A percentile compares a stretch with the other conserved stretches of the same genome.
Conservation (phyloP, 2,888 invertebrate species). For the Oxystoma pomonae region DNA sequence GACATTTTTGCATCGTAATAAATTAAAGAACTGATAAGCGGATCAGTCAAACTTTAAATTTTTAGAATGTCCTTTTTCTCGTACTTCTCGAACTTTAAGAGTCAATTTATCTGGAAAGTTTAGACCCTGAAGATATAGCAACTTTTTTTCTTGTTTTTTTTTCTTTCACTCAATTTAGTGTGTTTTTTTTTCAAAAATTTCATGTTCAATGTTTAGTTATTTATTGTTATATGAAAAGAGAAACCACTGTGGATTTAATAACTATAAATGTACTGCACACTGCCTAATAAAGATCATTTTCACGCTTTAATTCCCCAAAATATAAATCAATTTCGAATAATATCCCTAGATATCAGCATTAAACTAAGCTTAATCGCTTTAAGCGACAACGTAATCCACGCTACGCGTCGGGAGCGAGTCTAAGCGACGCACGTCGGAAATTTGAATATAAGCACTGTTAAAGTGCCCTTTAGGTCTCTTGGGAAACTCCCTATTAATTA, state of each 20-base stretch:
- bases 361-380: slow-evolving; percentile 33
- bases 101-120: no score
- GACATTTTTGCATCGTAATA: no score
- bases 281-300: background rate
- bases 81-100: no score
- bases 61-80: no score
- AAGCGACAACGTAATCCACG: slow-evolving; percentile 25
- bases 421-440: slow-evolving; percentile 33
- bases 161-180: no score
- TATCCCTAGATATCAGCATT: slow-evolving; percentile 27
- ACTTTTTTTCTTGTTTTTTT: no score
- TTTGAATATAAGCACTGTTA: slow-evolving; percentile 39
- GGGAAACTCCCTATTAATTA: slow-evolving; percentile 45
- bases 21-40: no score
- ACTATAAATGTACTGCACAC: background rate
- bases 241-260: background rate
- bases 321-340: slow-evolving; percentile 25
- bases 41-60: no score
- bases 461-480: slow-evolving; percentile 27
- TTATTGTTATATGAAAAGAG: background rate
- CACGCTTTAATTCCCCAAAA: slow-evolving; percentile 12
- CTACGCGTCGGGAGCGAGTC: background rate
- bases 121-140: no score
- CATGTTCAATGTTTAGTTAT: no score
- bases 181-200: no score